A percentile compares a stretch with the other conserved stretches of the same genome.
Conservation (phyloP, 2,113 vertebrate genomes). For the Alligator mississippiensis region DNA sequence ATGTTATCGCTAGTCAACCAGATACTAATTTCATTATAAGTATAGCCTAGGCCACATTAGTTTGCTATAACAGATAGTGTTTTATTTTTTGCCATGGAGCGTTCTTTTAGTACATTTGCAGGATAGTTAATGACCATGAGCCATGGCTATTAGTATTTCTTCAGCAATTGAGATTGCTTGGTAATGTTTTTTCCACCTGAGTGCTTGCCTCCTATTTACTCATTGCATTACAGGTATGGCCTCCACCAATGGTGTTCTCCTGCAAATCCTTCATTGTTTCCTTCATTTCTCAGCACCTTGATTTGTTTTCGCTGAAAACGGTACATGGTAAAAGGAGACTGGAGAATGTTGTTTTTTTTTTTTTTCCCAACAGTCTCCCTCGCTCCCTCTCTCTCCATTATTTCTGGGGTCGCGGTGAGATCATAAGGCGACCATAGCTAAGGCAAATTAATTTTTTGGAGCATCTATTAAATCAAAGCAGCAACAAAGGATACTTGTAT, state of each 20-base stretch:
- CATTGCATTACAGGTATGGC: not conserved
- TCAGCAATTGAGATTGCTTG: not conserved
- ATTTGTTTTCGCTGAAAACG: not conserved
- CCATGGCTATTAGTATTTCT: not conserved
- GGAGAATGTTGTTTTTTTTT: not conserved
- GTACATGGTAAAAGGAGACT: not conserved
- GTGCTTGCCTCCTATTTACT: not conserved
- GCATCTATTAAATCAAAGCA: not conserved
- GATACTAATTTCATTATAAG: not conserved
- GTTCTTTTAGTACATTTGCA: not conserved
- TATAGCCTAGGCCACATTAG: not conserved
- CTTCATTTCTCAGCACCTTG: not conserved
- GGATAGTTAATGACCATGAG: not conserved
- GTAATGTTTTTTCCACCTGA: not conserved
- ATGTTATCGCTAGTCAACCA: not conserved
- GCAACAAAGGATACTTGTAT: no score
- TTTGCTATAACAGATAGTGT: not conserved
- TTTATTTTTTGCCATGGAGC: not conserved
- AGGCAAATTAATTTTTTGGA: not conserved
- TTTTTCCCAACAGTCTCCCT: no score
- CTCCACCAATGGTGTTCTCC: not conserved
- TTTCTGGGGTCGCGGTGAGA: not conserved
- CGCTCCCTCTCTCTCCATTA: not conserved
- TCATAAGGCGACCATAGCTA: not conserved
- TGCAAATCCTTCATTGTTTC: not conserved